Evolutionary conservation across 2,888 invertebrate species (phyloP), one percentile per base, ranked within the genome.

Genomic region (Andricus curvator): DNA sequence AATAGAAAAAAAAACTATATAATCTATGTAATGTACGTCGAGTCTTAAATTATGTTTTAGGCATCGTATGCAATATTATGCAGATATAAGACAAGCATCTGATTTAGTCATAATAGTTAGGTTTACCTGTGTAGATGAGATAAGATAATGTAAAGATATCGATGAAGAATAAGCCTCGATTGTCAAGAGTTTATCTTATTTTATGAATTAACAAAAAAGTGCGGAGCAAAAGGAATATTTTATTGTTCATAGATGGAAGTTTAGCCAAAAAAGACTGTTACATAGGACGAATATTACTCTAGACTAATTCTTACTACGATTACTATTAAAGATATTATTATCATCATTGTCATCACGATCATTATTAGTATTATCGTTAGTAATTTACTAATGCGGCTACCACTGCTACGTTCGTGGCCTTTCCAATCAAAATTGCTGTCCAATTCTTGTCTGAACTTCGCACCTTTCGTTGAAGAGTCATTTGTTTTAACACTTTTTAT

Each of bases 221-320:
- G 77, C 44, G 80, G 64, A 77, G 83, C 76, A 85, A 62, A 84
- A 85, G 78, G 80, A 84, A 88, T 86, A 88, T 89, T 89, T 89
- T 86, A 90, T 90, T 90, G 91, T 90, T 90, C 86, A 88, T 90
- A 90, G 89, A 85, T 90, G 84, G 88, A 90, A 88, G 86, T 88
- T 88, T 91, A 90, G 89, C 89, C 91, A 89, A 91, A 90, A 91
- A 91, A 91, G 91, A 91, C 91, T 91, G 91, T 91, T 91, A 91
- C 82, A 88, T 91, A 91, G 88, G 89, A 89, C 84, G 89, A 89
- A 89, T 91, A 90, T 88, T 89, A 90, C 86, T 88, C 86, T 90
- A 91, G 89, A 89, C 88, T 87, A 87, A 87, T 89, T 88, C 85
- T 87, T 86, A 88, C 84, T 84, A 88, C 85, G 82, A 88, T 81